Base-by-base conservation (phyloP, 2,888 invertebrate species). In the Dusona sp. region DNA sequence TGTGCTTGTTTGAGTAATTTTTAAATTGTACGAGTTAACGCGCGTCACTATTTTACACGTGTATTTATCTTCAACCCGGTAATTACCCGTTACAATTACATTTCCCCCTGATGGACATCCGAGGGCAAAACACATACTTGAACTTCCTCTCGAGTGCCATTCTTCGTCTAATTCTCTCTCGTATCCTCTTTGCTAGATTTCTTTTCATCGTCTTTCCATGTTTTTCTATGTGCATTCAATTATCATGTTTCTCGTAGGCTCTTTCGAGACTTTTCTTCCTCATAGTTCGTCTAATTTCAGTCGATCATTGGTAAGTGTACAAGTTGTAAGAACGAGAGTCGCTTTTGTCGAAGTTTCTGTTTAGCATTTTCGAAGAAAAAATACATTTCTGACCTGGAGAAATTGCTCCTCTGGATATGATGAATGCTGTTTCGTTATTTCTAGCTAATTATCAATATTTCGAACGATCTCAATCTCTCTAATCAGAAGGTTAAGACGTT, bases 61-160 rank as follows among this genome's bases (percentile, higher is more conserved):
- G 61, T 22, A 68, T 77, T 75, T 82, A 25, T 73, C 3, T n/a
- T 33, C 33, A 22, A 11, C 81, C 38, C 68, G 38, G 36, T 75
- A 75, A 75, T 75, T 75, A 61, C 75, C 61, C 57, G 75, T 75
- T 81, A 65, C 80, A 45, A 54, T 54, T 65, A 22, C 72, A 36
- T 48, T 57, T 25, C 33, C 48, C 65, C n/a, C 45, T 42, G 65
- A 36, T 51, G 22, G 29, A 29, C 33, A 42, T 68, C 51, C 82
- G 70, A 77, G 61, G 70, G 82, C 75, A 75, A 80, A 72, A 64
- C 64, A 61, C 72, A 64, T 61, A 80, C 79, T 45, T 13, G 25
- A 73, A 65, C 73, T 64, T 36, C 25, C 61, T 19, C 48, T 19
- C 72, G 9, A 72, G 38, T 57, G 29, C 73, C 73, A 81, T 73